Conservation (phyloP, 2,888 invertebrate genomes). For the Drosophila sordidula region DNA sequence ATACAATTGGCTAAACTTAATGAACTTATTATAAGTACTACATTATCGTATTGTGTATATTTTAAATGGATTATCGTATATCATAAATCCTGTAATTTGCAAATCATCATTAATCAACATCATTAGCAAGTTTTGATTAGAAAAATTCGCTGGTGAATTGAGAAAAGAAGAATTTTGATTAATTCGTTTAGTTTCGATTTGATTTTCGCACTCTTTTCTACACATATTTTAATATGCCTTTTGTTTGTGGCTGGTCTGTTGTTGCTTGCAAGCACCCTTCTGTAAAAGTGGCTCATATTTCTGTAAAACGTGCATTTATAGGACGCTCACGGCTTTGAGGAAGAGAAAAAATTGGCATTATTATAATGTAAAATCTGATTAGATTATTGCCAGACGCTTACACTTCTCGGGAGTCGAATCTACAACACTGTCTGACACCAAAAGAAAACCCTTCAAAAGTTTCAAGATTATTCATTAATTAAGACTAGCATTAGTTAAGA, state of each 20-base stretch:
- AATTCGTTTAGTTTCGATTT: conserved; percentile 69
- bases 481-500: conserved; percentile 38
- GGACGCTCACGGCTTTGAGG: conserved; percentile 61
- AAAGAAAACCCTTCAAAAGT: conserved; percentile 38
- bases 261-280: conserved; percentile 50
- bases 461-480: conserved; percentile 36
- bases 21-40: conserved; percentile 61
- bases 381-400: conserved; percentile 53
- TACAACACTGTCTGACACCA: conserved; percentile 37
- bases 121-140: conserved; percentile 60
- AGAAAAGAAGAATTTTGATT: conserved; percentile 84
- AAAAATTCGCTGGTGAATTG: conserved; percentile 70
- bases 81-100: conserved; percentile 68
- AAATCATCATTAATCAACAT: conserved; percentile 74
- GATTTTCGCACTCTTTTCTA: conserved; percentile 14
- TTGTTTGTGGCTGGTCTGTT: conserved; percentile 46
- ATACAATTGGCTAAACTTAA: conserved; percentile 59
- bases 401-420: conserved; percentile 44
- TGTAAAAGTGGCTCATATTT: conserved; percentile 43
- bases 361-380: conserved; percentile 61
- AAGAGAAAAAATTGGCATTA: conserved; percentile 74
- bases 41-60: conserved; percentile 48
- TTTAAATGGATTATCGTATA: conserved; percentile 35
- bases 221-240: conserved; percentile 16
- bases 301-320: conserved; percentile 42